Evolutionary conservation across 2,113 vertebrate genomes (phyloP), one percentile per base, ranked within the genome.

Genomic region (Alectura lathami): DNA sequence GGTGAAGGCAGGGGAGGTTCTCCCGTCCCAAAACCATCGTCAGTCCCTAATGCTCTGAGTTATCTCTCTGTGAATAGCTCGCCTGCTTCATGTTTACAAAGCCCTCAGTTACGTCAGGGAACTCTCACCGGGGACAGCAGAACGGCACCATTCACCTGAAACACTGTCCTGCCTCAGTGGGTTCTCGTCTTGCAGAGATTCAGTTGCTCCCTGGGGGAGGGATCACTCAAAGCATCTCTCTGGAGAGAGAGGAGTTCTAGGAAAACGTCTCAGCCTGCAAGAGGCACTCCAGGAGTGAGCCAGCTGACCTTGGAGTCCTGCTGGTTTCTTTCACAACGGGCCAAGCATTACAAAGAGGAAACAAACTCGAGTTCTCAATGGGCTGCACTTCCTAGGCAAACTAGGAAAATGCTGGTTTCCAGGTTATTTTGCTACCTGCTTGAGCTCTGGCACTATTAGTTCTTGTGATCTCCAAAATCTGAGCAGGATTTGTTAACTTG

Each of bases 91-190:
- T 30, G 47, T 80, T 89, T 77, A 85, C 64, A 74, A 38, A 66
- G 59, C 51, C 89, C 94, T 82, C 78, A 30, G 74, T 91, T 76
- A 73, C 84, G 89, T 77, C 78, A 32, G 69, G 90, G 68, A 86
- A 59, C n/a, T 68, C 40, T 77, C 50, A 45, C 1, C 1, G 54
- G 54, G 45, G 60, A 70, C 38, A 89, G 53, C 17, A 89, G n/a
- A 67, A 64, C 11, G 30, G 51, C 76, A 75, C 60, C 59, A 64
- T 73, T 94, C 80, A 94, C 60, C 43, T 0, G 0, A 83, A 95
- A 78, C 40, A 48, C 17, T 83, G 80, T 38, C 78, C 68, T 59
- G 16, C 64, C 88, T 15, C 68, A 51, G 32, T 4, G 23, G 50
- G 40, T 80, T 88, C 88, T 56, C 43, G 40, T 36, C 83, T 40